Conservation (phyloP, 2,888 invertebrate species). For the Boloria euphrosyne region DNA sequence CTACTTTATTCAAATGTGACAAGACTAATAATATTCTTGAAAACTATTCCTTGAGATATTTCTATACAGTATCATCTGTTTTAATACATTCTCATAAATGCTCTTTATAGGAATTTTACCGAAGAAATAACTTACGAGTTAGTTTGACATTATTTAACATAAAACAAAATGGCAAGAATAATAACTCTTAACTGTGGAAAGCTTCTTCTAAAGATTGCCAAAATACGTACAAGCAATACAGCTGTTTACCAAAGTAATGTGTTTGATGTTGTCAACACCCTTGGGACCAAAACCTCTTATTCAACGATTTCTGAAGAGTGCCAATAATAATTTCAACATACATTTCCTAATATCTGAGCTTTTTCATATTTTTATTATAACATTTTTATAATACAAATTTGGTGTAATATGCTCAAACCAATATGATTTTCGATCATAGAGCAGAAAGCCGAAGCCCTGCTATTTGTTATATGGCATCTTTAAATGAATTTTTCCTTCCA, state of each 20-base stretch:
- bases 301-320: not conserved
- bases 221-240: not conserved
- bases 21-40: too few species aligned
- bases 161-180: not conserved
- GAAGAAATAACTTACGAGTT: too few species aligned
- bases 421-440: not conserved
- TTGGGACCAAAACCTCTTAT: constrained; percentile 9
- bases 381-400: not conserved
- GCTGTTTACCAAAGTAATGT: constrained; percentile 11
- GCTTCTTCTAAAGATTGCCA: not conserved
- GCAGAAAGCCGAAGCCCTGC: not conserved
- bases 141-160: too few species aligned
- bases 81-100: too few species aligned
- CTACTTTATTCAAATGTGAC: too few species aligned
- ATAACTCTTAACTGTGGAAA: not conserved
- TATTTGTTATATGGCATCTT: constrained; percentile 3
- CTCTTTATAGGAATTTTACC: too few species aligned
- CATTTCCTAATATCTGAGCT: not conserved
- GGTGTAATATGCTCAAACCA: too few species aligned
- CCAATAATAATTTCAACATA: not conserved
- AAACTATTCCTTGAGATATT: too few species aligned
- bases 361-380: not conserved
- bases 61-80: too few species aligned
- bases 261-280: constrained; percentile 4
- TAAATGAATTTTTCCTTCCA: not conserved